Conservation (phyloP, 2,797 vertebrate species). For the Carapus acus region DNA sequence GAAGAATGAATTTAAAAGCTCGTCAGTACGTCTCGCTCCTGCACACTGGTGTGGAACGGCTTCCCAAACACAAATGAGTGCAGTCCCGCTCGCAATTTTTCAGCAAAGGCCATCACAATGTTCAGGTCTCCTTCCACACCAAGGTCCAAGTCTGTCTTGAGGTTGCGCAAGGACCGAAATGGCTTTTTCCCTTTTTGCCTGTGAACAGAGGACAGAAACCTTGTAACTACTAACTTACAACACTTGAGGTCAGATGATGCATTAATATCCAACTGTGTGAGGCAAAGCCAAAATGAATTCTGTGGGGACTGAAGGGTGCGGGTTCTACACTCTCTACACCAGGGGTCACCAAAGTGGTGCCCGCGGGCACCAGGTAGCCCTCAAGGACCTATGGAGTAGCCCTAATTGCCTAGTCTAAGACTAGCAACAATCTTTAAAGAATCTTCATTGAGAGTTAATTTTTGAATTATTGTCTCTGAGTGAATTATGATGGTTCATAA, state of each 20-base stretch:
- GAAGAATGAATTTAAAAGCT: conserved; percentile 74
- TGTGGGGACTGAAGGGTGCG: conserved; percentile 40
- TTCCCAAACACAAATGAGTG: conserved; percentile 95
- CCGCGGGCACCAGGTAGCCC: too few species aligned
- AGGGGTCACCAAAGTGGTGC: too few species aligned
- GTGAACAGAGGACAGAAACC: conserved; percentile 30
- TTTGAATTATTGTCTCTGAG: too few species aligned
- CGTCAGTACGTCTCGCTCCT: conserved; percentile 91
- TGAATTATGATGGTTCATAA: too few species aligned
- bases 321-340: too few species aligned
- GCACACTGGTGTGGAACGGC: conserved; percentile 89
- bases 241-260: conserved; percentile 29
- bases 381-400: too few species aligned
- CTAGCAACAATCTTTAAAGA: too few species aligned
- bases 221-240: conserved; percentile 10
- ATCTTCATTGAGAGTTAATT: too few species aligned
- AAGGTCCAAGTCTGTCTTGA: conserved; percentile 92
- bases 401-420: background rate
- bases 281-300: conserved; percentile 47
- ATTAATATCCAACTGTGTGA: conserved; percentile 44
- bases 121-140: conserved; percentile 90
- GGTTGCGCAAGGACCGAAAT: conserved; percentile 86
- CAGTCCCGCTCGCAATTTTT: conserved; percentile 93
- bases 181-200: conserved; percentile 97
- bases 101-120: conserved; percentile 94